These are phyloP conservation scores for Lochmaea capreae DNA, from an alignment of 2,888 invertebrate genomes.

Conservation along the genomic window DNA sequence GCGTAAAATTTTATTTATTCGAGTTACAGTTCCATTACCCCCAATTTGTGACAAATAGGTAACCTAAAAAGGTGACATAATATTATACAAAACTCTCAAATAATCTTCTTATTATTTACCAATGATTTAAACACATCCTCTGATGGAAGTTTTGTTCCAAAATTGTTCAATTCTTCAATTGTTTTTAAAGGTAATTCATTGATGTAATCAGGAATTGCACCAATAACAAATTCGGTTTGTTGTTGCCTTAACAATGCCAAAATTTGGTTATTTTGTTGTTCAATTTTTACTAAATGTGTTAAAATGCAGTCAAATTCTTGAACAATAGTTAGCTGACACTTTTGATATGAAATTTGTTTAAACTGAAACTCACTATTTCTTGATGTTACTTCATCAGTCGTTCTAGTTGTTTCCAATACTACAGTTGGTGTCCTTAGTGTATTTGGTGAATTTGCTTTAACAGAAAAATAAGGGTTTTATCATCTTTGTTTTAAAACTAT, in stretches of 20 bases:
- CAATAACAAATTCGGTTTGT: not conserved
- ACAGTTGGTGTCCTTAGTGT: not conserved
- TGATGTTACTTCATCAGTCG: not conserved
- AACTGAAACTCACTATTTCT: not conserved
- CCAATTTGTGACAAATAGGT: constrained; percentile 10
- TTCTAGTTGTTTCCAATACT: not conserved
- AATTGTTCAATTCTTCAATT: no score
- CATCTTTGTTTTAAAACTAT: not conserved
- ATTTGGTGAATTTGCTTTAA: no score
- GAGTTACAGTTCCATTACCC: constrained; percentile 5
- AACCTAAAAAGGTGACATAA: constrained; percentile 5
- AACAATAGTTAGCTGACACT: not conserved
- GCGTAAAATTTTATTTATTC: constrained; percentile 16
- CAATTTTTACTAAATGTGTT: no score
- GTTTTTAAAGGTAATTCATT: no score
- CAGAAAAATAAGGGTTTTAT: not conserved
- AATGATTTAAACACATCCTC: constrained; percentile 3
- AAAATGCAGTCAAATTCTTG: no score
- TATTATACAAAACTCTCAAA: constrained; percentile 1
- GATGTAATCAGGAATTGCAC: not conserved
- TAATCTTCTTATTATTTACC: not conserved
- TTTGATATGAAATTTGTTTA: not conserved
- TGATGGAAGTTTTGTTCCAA: not conserved
- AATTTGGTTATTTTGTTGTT: not conserved
- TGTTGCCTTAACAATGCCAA: not conserved